Evolutionary conservation across 1,140 invertebrate genomes (phyloP).

Genomic region (Pentalonia nigronervosa): DNA sequence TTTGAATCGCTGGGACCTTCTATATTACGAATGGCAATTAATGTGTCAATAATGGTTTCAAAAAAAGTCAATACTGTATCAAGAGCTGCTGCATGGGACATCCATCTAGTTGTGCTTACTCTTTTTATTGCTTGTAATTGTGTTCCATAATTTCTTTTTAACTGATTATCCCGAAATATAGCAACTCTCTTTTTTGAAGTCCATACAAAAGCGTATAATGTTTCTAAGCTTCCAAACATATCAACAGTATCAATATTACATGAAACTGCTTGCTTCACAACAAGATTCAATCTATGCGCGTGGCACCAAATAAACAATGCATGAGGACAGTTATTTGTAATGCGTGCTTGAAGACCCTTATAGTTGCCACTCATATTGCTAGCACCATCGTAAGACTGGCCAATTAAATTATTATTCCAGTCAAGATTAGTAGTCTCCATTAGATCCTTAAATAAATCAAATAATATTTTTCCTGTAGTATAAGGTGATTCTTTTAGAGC

Average conservation of each 20-base stretch:
- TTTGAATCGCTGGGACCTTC: slow-evolving; percentile 20
- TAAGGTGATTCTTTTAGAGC: not conserved
- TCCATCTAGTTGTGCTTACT: not conserved
- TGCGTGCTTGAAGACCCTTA: slow-evolving; percentile 6
- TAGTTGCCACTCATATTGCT: not conserved
- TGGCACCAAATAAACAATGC: slow-evolving; percentile 17
- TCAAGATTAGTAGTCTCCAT: not conserved
- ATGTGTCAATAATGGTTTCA: not conserved
- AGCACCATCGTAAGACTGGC: not conserved
- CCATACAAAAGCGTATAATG: slow-evolving; percentile 25
- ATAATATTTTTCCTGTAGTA: not conserved
- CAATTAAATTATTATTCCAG: not conserved
- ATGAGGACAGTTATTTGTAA: not conserved
- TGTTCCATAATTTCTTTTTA: not conserved
- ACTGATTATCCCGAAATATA: not conserved
- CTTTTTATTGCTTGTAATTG: not conserved
- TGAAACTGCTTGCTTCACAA: not conserved
- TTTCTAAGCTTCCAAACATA: not conserved
- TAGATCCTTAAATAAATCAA: not conserved
- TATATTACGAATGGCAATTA: not conserved
- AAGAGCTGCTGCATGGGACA: slow-evolving; percentile 15
- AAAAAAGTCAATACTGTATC: not conserved
- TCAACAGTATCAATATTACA: not conserved
- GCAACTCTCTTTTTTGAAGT: slow-evolving; percentile 5
- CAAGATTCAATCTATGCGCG: not conserved